These are phyloP conservation scores for Pipistrellus kuhlii DNA, from an alignment of 2,797 vertebrate species.

Conservation along the genomic window DNA sequence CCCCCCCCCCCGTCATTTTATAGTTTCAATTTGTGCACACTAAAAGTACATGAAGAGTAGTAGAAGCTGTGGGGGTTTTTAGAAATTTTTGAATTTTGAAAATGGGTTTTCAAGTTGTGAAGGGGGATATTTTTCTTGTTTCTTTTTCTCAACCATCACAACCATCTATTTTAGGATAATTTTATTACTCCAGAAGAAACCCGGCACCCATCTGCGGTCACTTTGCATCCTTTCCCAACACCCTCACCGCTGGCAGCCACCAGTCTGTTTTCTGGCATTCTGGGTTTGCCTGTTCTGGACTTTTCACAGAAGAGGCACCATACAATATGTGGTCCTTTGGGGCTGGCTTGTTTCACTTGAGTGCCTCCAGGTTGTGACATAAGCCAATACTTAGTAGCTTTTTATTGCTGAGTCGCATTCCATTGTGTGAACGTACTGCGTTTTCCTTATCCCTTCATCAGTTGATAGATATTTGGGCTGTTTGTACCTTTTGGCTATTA, in stretches of 20 bases:
- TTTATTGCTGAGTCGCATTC: not conserved
- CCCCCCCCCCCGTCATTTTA: not conserved
- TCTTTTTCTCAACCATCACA: not conserved
- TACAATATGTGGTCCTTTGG: not conserved
- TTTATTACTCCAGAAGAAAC: not conserved
- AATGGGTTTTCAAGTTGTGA: not conserved
- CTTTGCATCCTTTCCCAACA: not conserved
- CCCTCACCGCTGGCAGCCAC: not conserved
- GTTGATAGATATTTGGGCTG: not conserved
- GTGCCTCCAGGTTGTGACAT: not conserved
- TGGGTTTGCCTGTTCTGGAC: not conserved
- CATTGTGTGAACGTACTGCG: not conserved
- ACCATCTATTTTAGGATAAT: not conserved
- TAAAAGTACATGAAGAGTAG: not conserved
- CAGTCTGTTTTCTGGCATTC: not conserved
- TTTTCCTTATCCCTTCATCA: not conserved
- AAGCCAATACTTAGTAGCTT: not conserved
- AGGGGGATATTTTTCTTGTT: not conserved
- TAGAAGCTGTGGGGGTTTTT: not conserved
- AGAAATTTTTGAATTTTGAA: conserved; percentile 36
- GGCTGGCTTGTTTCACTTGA: not conserved
- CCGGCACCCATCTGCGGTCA: not conserved
- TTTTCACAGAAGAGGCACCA: not conserved
- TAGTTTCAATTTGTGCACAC: not conserved
- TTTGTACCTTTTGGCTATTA: not conserved